These are phyloP conservation scores for Drosophila sechellia DNA, from an alignment of 1,140 invertebrate genomes.

Conservation along the genomic window DNA sequence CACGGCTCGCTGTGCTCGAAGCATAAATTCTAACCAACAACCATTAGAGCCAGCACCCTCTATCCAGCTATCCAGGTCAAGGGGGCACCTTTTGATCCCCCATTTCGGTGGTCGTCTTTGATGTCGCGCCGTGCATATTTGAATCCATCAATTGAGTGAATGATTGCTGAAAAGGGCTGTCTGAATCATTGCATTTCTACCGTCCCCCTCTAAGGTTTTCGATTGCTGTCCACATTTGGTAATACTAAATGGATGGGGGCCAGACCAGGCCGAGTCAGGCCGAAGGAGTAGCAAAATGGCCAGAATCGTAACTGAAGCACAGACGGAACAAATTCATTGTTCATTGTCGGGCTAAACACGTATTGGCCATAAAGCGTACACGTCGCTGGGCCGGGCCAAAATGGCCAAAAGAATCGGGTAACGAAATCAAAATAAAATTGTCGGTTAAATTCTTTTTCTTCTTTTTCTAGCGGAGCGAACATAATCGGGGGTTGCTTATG, in stretches of 20 bases:
- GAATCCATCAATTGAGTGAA: constrained; percentile 73
- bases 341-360: constrained; percentile 52
- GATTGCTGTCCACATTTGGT: constrained; percentile 46
- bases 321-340: constrained; percentile 21
- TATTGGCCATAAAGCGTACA: constrained; percentile 72
- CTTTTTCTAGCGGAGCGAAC: constrained; percentile 11
- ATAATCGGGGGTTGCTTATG: constrained; percentile 16
- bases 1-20: constrained; percentile 69
- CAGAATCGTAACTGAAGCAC: neutral
- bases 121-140: constrained; percentile 63
- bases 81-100: constrained; percentile 34
- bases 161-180: constrained; percentile 66
- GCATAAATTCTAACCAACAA: constrained; percentile 26
- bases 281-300: constrained; percentile 13
- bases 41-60: neutral
- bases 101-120: constrained; percentile 47
- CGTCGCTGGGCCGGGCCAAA: constrained; percentile 38
- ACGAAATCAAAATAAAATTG: constrained; percentile 53
- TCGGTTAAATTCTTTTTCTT: constrained; percentile 41
- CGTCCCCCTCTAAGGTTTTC: constrained; percentile 1
- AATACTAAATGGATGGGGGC: constrained; percentile 38
- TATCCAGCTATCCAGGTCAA: neutral
- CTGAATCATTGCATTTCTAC: constrained; percentile 7
- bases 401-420: constrained; percentile 37
- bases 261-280: neutral